Conservation (phyloP, 2,888 invertebrate species). For the Magallana nippona region DNA sequence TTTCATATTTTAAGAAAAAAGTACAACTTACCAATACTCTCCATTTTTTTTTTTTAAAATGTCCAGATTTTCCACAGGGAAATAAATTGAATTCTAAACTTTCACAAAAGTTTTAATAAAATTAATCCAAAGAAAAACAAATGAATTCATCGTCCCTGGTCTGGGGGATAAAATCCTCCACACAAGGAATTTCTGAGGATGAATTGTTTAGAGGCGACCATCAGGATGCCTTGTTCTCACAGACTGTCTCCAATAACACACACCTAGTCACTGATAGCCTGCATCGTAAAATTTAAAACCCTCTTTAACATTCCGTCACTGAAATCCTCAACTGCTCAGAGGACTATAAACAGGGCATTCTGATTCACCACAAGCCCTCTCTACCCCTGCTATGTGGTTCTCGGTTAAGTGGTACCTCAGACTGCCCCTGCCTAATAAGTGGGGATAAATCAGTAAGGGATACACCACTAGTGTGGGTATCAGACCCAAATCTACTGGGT, state of each 20-base stretch:
- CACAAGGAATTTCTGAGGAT: background rate
- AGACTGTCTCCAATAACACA: constrained; percentile 18
- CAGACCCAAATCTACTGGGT: background rate
- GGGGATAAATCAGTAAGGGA: background rate
- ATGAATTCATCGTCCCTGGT: background rate
- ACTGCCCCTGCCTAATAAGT: background rate
- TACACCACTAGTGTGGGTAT: background rate
- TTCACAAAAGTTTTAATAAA: background rate
- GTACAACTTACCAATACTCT: constrained; percentile 13
- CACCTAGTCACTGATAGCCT: constrained; percentile 5
- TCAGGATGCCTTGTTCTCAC: background rate
- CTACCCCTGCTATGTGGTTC: background rate
- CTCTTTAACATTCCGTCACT: constrained; percentile 33
- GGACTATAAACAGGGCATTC: background rate
- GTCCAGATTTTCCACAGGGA: background rate
- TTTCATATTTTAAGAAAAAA: background rate
- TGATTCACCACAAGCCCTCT: background rate
- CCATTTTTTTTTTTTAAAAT: background rate
- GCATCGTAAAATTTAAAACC: constrained; percentile 31
- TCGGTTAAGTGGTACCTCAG: background rate
- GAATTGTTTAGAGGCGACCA: background rate
- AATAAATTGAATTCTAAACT: background rate
- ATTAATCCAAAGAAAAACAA: constrained; percentile 8
- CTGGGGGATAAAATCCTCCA: background rate
- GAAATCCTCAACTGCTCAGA: background rate